phyloP scores from a whole-genome alignment of 1,140 invertebrate species.

The Cryptotermes secundus region DNA sequence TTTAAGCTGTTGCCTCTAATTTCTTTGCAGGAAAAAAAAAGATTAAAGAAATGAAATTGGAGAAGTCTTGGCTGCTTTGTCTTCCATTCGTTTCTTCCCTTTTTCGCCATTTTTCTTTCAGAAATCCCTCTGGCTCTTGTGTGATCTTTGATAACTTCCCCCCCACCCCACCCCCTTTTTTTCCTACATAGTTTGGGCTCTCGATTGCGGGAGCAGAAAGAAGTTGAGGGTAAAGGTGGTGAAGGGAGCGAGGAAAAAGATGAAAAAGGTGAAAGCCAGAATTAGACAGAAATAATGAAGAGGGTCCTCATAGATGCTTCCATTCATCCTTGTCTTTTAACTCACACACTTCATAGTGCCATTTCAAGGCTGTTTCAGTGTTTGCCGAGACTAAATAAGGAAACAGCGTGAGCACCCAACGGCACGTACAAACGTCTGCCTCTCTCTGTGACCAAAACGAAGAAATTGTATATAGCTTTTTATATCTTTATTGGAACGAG shows the following conservation, averaged over 20 bases:
- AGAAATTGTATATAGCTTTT: background rate
- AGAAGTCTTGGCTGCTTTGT: conserved; percentile 5
- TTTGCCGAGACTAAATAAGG: background rate
- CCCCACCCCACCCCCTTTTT: background rate
- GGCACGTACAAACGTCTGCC: background rate
- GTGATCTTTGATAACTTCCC: conserved; percentile 7
- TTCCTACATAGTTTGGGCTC: background rate
- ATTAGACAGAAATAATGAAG: conserved; percentile 20
- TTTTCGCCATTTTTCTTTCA: conserved; percentile 16
- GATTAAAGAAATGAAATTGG: conserved; percentile 20
- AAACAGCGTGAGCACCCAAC: background rate
- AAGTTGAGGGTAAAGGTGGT: background rate
- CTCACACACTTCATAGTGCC: background rate
- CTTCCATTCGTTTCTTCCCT: conserved; percentile 18
- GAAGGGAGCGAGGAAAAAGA: background rate
- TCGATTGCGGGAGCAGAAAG: background rate
- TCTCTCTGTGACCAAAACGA: background rate
- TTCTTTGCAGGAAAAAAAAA: conserved; percentile 10
- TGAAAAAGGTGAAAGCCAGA: conserved; percentile 14
- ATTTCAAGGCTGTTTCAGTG: conserved; percentile 6
- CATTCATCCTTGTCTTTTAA: background rate
- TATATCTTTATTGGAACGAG: background rate
- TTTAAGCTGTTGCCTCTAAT: background rate
- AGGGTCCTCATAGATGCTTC: background rate
- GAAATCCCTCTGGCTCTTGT: conserved; percentile 10